These are phyloP conservation scores for Dichetophora obliterata DNA, from an alignment of 2,888 invertebrate genomes.

Conservation along the genomic window DNA sequence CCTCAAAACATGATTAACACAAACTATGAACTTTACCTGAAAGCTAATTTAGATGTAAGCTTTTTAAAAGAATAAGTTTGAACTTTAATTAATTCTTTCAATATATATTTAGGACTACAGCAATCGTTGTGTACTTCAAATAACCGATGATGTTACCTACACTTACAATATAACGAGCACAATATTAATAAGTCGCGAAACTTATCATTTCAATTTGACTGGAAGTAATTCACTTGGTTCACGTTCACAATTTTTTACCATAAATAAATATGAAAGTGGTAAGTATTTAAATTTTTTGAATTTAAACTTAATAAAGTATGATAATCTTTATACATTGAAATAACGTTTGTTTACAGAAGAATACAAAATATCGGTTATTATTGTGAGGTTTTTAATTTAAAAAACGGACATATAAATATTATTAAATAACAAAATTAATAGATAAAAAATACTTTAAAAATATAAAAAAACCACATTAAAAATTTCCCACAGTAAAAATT, in stretches of 20 bases:
- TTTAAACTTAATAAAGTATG: too few species aligned
- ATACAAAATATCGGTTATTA: too few species aligned
- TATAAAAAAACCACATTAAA: too few species aligned
- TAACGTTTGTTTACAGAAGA: too few species aligned
- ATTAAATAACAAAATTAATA: too few species aligned
- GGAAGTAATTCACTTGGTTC: constrained; percentile 74
- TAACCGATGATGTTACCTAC: constrained; percentile 19
- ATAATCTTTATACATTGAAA: too few species aligned
- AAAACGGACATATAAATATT: too few species aligned
- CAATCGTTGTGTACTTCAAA: constrained; percentile 41
- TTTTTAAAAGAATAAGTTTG: not conserved
- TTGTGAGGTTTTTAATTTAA: too few species aligned
- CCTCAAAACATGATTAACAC: constrained; percentile 73
- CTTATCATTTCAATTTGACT: constrained; percentile 37
- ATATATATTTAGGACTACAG: constrained; percentile 38
- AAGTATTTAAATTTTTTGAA: constrained; percentile 38
- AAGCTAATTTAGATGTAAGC: constrained; percentile 47
- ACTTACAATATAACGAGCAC: constrained; percentile 42
- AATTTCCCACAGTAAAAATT: too few species aligned
- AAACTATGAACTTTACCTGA: constrained; percentile 71
- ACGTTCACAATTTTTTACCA: constrained; percentile 70
- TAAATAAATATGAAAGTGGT: constrained; percentile 73
- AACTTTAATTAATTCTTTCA: not conserved
- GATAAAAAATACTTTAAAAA: too few species aligned
- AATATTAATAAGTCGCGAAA: constrained; percentile 16